phyloP scores from a whole-genome alignment of 2,888 invertebrate genomes.

The Artemia sinica region DNA sequence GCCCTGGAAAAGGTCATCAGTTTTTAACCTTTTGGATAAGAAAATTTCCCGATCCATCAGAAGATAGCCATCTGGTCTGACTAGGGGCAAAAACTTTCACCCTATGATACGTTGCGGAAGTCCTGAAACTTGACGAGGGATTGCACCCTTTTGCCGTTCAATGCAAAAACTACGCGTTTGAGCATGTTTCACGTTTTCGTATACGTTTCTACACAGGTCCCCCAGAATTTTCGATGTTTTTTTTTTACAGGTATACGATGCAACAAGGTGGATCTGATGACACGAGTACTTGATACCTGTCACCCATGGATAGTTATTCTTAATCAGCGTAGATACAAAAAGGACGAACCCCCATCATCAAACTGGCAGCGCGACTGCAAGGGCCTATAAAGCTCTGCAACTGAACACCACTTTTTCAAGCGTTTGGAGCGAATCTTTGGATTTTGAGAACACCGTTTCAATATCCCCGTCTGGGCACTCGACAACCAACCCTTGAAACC shows the following conservation, averaged over 20 bases:
- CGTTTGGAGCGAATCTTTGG: neutral
- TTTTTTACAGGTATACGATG: constrained; percentile 3
- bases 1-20: too few species aligned
- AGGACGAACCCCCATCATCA: constrained; percentile 15
- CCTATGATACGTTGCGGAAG: constrained; percentile 11
- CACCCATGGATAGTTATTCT: constrained; percentile 15
- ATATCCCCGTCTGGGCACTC: constrained; percentile 11
- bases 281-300: constrained; percentile 5
- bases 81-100: too few species aligned
- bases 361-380: constrained; percentile 1
- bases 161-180: too few species aligned
- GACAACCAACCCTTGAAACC: constrained; percentile 4
- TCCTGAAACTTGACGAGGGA: constrained; percentile 15
- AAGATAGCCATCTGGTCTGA: too few species aligned
- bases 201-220: neutral
- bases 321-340: constrained; percentile 15
- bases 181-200: too few species aligned
- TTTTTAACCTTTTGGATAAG: too few species aligned
- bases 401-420: constrained; percentile 12
- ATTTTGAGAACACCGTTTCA: constrained; percentile 13
- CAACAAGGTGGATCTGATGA: neutral
- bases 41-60: too few species aligned
- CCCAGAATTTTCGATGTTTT: neutral
- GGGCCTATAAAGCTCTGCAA: constrained; percentile 11
- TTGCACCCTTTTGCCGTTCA: constrained; percentile 4